Conservation (phyloP, 1,140 invertebrate species). For the Potamilus streckersoni region DNA sequence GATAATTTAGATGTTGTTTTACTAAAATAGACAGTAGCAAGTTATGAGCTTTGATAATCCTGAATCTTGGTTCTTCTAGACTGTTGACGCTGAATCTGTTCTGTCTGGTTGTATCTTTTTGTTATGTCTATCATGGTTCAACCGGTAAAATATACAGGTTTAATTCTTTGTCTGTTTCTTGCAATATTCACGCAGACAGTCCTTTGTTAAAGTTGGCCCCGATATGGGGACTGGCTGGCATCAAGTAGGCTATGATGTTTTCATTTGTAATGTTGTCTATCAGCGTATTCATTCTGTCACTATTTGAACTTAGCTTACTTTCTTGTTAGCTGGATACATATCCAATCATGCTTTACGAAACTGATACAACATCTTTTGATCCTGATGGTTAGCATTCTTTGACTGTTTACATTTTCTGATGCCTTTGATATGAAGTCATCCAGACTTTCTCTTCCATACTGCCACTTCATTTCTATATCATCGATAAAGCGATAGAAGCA, state of each 20-base stretch:
- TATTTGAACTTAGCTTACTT: slow-evolving; percentile 36
- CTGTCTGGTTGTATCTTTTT: slow-evolving; percentile 61
- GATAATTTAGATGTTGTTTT: slow-evolving; percentile 19
- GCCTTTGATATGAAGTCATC: too few species aligned
- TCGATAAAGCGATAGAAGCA: too few species aligned
- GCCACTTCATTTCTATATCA: too few species aligned
- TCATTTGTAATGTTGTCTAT: slow-evolving; percentile 35
- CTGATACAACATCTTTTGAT: slow-evolving; percentile 35
- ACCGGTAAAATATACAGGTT: slow-evolving; percentile 62
- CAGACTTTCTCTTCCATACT: too few species aligned
- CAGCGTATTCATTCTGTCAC: slow-evolving; percentile 33
- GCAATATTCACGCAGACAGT: slow-evolving; percentile 62
- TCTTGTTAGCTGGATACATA: slow-evolving; percentile 42
- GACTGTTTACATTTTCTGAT: slow-evolving; percentile 40
- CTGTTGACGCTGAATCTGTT: slow-evolving; percentile 24
- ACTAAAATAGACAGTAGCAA: slow-evolving; percentile 24
- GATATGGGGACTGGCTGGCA: slow-evolving; percentile 43
- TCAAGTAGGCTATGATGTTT: slow-evolving; percentile 29
- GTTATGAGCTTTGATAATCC: slow-evolving; percentile 33
- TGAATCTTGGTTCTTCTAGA: slow-evolving; percentile 39
- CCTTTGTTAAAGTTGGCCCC: slow-evolving; percentile 68
- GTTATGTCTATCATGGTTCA: slow-evolving; percentile 62
- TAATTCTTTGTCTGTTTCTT: slow-evolving; percentile 26
- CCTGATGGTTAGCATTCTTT: slow-evolving; percentile 29
- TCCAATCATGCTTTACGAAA: not conserved